Evolutionary conservation across 2,113 vertebrate species (phyloP).

Genomic region (Phaethon lepturus): DNA sequence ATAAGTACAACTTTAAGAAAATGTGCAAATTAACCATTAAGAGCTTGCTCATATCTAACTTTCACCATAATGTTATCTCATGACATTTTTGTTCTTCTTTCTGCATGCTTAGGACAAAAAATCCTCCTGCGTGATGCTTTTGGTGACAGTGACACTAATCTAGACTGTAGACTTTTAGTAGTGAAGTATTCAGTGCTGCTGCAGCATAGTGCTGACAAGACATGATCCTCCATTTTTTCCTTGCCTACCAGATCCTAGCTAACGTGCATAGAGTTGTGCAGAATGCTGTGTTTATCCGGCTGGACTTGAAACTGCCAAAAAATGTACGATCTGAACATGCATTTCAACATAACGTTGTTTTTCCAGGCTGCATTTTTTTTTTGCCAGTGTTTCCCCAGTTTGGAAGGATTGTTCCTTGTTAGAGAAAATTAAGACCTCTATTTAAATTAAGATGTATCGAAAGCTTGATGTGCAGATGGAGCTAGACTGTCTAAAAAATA

Average conservation of each 20-base stretch:
- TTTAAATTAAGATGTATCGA: background rate
- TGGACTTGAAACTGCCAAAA: background rate
- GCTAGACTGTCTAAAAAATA: background rate
- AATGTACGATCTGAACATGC: background rate
- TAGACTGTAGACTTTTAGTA: background rate
- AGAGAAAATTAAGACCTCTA: background rate
- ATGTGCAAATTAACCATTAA: background rate
- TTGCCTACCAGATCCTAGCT: background rate
- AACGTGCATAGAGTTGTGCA: background rate
- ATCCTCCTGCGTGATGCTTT: constrained; percentile 81
- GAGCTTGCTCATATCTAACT: background rate
- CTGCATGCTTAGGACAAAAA: constrained; percentile 81
- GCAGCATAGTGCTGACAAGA: background rate
- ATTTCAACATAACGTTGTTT: background rate
- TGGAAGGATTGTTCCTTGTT: background rate
- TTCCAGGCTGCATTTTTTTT: background rate
- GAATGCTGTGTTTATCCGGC: background rate
- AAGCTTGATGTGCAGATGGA: background rate
- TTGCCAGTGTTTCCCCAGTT: background rate
- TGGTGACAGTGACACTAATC: constrained; percentile 77
- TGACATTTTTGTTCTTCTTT: constrained; percentile 51
- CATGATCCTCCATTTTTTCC: background rate
- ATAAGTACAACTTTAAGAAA: background rate
- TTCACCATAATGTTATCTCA: background rate
- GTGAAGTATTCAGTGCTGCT: background rate